Evolutionary conservation across 2,888 invertebrate genomes (phyloP), one percentile per base, ranked within the genome.

Genomic region (Scaptomyza parva): DNA sequence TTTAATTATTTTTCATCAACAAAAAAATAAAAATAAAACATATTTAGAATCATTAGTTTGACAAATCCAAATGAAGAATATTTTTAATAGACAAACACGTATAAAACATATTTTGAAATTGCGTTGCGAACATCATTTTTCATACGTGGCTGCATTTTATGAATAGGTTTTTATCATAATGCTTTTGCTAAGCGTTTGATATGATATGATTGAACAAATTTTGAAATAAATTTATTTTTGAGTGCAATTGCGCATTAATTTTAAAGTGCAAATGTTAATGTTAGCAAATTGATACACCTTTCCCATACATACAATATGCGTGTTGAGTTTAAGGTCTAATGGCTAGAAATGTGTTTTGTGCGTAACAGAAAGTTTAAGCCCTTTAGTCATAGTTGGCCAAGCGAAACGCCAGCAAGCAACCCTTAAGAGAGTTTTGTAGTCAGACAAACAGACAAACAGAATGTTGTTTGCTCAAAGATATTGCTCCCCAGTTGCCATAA

Each of bases 401-500:
- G 40, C 37, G 45, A 41, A 48, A 43, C 43, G 30, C 14, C 22
- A 61, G 69, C 14, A 28, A 61, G 69, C 77, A 76, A 76, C 75
- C 75, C 75, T 68, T 57, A 48, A 53, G 33, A 54, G 44, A 28
- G 22, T 30, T 12, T 24, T 24, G 45, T 69, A 58, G 45, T 41
- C 17, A 47, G 51, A 53, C 53, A 82, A n/a, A n/a, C n/a, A n/a
- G n/a, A n/a, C n/a, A n/a, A n/a, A n/a, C n/a, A n/a, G n/a, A n/a
- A n/a, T n/a, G n/a, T n/a, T 66, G 64, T 73, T 73, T 59, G 47
- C 61, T 12, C n/a, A n/a, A 69, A 71, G 59, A 82, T 73, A 78
- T 66, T 78, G 72, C 76, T 81, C 87, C 87, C 87, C 84, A 58
- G 66, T 67, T 66, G 76, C 72, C 64, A 81, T 84, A 67, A 80